Percentiles rank a stretch among this genome's conserved stretches.
Conservation (phyloP, 2,113 vertebrate genomes). For the Solea solea region DNA sequence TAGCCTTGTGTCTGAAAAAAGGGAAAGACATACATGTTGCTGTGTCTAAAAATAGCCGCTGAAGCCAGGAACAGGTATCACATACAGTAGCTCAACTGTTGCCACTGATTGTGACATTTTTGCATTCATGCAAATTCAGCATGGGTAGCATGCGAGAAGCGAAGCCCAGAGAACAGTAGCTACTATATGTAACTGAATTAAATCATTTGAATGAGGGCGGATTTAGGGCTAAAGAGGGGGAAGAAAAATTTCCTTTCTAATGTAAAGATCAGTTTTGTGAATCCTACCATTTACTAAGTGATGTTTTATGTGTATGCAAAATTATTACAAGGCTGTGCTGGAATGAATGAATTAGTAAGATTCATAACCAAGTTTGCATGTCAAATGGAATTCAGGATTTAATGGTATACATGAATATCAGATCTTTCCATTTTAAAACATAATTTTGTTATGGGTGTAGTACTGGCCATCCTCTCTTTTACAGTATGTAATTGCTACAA, state of each 20-base stretch:
- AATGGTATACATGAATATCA: slow-evolving; percentile 4
- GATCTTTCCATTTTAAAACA: too few relatives aligned
- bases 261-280: neutral
- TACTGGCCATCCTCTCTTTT: neutral
- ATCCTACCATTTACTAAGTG: neutral
- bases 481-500: slow-evolving; percentile 18
- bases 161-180: slow-evolving; percentile 3
- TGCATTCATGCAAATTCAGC: slow-evolving; percentile 65
- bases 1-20: slow-evolving; percentile 87
- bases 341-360: neutral
- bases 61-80: slow-evolving; percentile 75
- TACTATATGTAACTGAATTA: neutral
- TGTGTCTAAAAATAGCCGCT: slow-evolving; percentile 89
- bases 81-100: slow-evolving; percentile 85
- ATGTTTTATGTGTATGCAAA: slow-evolving; percentile 38
- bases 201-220: slow-evolving; percentile 41
- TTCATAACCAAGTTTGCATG: slow-evolving; percentile 16
- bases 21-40: slow-evolving; percentile 75
- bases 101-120: slow-evolving; percentile 70
- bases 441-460: too few relatives aligned
- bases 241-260: neutral
- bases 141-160: neutral
- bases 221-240: slow-evolving; percentile 5
- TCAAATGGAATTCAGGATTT: slow-evolving; percentile 2
- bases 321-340: neutral